Percentiles rank a stretch among this genome's conserved stretches.
Conservation (phyloP, 2,888 invertebrate genomes). For the Melieria picta region DNA sequence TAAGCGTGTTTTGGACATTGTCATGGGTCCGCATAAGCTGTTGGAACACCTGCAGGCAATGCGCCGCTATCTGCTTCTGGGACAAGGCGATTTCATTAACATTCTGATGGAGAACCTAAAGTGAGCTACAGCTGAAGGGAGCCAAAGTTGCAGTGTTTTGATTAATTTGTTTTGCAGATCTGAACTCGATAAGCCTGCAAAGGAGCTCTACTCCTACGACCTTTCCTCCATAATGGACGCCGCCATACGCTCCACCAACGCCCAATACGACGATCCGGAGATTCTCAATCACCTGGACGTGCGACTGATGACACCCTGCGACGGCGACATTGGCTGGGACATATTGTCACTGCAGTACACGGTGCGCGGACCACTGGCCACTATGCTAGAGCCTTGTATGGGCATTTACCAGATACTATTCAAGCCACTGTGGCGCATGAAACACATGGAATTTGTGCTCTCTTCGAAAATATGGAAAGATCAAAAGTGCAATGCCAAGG, state of each 20-base stretch:
- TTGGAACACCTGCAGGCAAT: conserved; percentile 92
- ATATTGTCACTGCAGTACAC: conserved; percentile 64
- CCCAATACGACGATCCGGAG: conserved; percentile 92
- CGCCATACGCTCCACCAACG: conserved; percentile 90
- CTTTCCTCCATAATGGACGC: conserved; percentile 85
- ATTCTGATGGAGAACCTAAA: conserved; percentile 91
- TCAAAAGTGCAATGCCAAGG: conserved; percentile 65
- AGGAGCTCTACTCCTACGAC: conserved; percentile 87
- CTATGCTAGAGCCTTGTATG: conserved; percentile 65
- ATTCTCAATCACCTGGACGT: conserved; percentile 89
- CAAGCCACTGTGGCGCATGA: conserved; percentile 65
- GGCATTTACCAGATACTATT: conserved; percentile 63
- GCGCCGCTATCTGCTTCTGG: conserved; percentile 88
- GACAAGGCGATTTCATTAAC: conserved; percentile 96
- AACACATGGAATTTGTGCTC: conserved; percentile 65
- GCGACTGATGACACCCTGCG: conserved; percentile 69
- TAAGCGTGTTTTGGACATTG: conserved; percentile 83
- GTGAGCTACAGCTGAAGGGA: conserved; percentile 66
- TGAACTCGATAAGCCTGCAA: conserved; percentile 87
- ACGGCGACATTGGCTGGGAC: conserved; percentile 65
- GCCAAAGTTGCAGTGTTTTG: neutral
- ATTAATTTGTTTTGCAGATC: conserved; percentile 70
- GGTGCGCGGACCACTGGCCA: conserved; percentile 64
- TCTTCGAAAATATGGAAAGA: conserved; percentile 66
- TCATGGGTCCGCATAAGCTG: conserved; percentile 87